phyloP scores from a whole-genome alignment of 2,113 vertebrate genomes.

The Macquaria australasica region DNA sequence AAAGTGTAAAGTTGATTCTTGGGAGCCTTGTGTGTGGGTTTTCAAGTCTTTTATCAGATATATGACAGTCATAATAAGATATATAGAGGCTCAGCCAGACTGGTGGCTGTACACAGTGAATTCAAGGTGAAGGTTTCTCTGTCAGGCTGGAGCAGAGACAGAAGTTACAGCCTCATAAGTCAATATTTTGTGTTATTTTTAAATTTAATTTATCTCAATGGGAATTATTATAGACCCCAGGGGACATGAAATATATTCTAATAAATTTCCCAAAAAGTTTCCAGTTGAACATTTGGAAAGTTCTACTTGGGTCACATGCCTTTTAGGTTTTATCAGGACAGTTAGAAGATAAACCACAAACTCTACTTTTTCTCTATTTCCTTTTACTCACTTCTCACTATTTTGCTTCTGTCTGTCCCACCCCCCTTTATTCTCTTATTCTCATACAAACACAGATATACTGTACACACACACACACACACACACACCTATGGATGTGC shows the following conservation, averaged over 20 bases:
- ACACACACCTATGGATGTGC: neutral
- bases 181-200: conserved; percentile 42
- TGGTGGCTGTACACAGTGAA: conserved; percentile 18
- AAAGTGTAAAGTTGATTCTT: conserved; percentile 2
- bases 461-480: neutral
- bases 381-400: neutral
- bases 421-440: neutral
- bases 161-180: conserved; percentile 34
- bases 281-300: neutral
- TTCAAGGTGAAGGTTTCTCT: conserved; percentile 37
- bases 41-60: conserved; percentile 20
- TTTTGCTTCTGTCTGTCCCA: neutral
- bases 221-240: neutral
- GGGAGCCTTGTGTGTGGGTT: neutral
- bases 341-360: neutral
- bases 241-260: neutral
- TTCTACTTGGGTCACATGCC: neutral
- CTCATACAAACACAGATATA: too few species aligned
- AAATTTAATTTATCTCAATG: conserved; percentile 30
- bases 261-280: conserved; percentile 6
- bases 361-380: too few species aligned
- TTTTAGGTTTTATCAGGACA: neutral
- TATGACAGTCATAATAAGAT: conserved; percentile 43
- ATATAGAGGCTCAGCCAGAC: conserved; percentile 11
- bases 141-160: conserved; percentile 25